Evolutionary conservation across 1,140 invertebrate species (phyloP), one percentile per base, ranked within the genome.

Genomic region (Monochamus saltuarius): DNA sequence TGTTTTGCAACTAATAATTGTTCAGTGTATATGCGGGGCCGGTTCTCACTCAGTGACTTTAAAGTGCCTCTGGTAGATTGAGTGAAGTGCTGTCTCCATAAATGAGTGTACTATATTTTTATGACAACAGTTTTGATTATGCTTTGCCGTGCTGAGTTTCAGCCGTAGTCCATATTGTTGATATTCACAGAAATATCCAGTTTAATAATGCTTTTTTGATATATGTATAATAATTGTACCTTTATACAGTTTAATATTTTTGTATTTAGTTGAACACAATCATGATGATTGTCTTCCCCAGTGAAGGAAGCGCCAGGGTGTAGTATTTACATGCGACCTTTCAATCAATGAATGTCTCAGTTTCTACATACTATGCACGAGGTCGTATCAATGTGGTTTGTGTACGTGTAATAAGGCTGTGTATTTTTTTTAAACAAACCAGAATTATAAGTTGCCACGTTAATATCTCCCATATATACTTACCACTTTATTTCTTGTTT

Each of bases 191-290:
- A 64, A 72, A 72, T 70, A 74, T 71, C 71, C 72, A 72, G 36
- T 74, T 62, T 67, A 69, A 67, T 53, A 68, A 73, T 71, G 71
- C 72, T 73, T 75, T 76, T 75, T 75, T 74, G 64, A 76, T 73
- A 73, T 72, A 70, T 73, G 72, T 73, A 73, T 70, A 67, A 73
- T 73, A 68, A 68, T 72, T 73, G 72, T 74, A 73, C 67, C 70
- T 70, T 71, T 76, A 71, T 75, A 76, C 73, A 75, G 70, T 75
- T 73, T 72, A 72, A 73, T 75, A 74, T 75, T 76, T 76, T 76
- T 75, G 71, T 75, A 76, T 71, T 76, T 76, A 72, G 62, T 74
- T 70, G 70, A 70, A 73, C 66, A 69, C 73, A 75, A 75, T 75
- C 71, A 70, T 66, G 52, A 67, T 65, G 73, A 76, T 76, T 74